Percentiles rank a stretch among this genome's conserved stretches.
phyloP scores from a whole-genome alignment of 2,888 invertebrate genomes.

The Tenodera sinensis region DNA sequence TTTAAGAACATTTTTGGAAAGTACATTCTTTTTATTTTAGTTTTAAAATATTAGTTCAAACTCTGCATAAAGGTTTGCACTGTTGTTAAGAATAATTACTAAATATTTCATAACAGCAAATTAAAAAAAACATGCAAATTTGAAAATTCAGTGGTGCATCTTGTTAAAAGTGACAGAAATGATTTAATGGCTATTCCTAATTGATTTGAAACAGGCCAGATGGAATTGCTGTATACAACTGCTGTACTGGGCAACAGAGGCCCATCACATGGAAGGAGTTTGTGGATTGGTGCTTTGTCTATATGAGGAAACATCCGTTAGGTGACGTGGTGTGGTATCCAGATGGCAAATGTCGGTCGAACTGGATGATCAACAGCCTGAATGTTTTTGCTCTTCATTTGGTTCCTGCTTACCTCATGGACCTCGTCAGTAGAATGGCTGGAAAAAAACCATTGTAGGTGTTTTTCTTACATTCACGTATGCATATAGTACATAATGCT shows the following conservation, averaged over 20 bases:
- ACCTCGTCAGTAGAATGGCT: constrained; percentile 46
- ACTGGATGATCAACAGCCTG: constrained; percentile 46
- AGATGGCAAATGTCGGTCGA: constrained; percentile 40
- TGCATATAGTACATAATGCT: no score
- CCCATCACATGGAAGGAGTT: constrained; percentile 53
- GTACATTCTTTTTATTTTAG: no score
- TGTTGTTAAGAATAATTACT: no score
- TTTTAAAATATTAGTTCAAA: no score
- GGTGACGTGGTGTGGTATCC: constrained; percentile 50
- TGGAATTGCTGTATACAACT: constrained; percentile 51
- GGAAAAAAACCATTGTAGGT: constrained; percentile 48
- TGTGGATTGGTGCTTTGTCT: constrained; percentile 43
- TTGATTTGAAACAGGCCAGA: constrained; percentile 35
- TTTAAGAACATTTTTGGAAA: no score
- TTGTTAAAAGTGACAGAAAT: no score
- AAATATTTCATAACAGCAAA: no score
- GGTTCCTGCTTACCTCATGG: constrained; percentile 52
- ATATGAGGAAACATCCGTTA: constrained; percentile 46
- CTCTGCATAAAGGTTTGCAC: no score
- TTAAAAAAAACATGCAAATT: no score
- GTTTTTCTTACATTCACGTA: background rate
- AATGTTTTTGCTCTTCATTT: constrained; percentile 51
- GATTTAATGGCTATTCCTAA: background rate
- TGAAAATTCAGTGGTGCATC: no score
- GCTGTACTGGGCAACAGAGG: constrained; percentile 52